Evolutionary conservation across 2,113 vertebrate genomes (phyloP), one percentile per base, ranked within the genome.

Genomic region (Vulpes ferrilata): DNA sequence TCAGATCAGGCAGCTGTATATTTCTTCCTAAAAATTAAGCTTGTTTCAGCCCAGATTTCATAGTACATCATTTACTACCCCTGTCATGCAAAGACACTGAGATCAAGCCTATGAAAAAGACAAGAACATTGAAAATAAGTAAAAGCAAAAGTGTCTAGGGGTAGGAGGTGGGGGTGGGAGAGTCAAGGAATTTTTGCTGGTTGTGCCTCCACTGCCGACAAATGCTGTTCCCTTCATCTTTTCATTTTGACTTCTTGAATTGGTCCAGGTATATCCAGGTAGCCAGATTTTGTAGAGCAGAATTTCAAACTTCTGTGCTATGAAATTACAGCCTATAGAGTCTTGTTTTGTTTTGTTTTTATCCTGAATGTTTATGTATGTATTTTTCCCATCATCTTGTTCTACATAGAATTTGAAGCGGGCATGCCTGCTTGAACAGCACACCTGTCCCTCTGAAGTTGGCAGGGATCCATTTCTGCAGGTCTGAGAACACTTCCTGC

Each of bases 221-320:
- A 65, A 8, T 83, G 59, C 48, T 92, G 1, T 86, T 80, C 16
- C 22, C 43, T 11, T 74, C 12, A 15, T 78, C 23, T 74, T 81
- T 76, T 84, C 69, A 79, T 90, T 71, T 59, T 81, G 16, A 60
- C n/a, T 23, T 53, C 35, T 93, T 38, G 55, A 38, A 74, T 25
- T 59, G 83, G 48, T 59, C 62, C 59, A 71, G 87, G 76, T 53
- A 57, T 53, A 30, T 80, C 17, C 59, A 64, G 73, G 17, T 60
- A 73, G 17, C 25, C 76, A 74, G 43, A 83, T 60, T 91, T 94
- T 71, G 22, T 76, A 81, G 96, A 80, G 32, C 64, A 89, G 55
- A 88, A n/a, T 55, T 81, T 55, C 19, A 73, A 9, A 90, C 55
- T 65, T 80, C 5, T 43, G 64, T n/a, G 67, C 57, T 71, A 4